A percentile compares a stretch with the other conserved stretches of the same genome.
Conservation (phyloP, 2,113 vertebrate species). For the Dermatemys mawii region DNA sequence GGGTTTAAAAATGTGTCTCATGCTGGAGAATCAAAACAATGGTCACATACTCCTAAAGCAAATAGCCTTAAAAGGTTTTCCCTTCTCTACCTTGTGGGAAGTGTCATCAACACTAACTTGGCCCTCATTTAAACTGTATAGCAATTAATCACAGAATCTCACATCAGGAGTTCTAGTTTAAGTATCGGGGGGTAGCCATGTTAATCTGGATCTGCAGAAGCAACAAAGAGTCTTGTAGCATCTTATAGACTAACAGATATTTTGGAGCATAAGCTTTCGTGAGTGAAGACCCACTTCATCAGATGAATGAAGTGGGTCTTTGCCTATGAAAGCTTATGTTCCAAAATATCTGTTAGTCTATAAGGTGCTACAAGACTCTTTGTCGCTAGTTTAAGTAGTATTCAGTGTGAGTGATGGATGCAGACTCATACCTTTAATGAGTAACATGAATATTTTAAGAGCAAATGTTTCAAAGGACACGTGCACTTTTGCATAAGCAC, state of each 20-base stretch:
- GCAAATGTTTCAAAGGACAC: background rate
- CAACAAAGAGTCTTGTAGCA: no score
- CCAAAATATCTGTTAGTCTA: no score
- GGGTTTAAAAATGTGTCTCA: background rate
- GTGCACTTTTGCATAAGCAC: background rate
- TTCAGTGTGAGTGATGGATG: background rate
- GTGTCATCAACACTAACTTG: background rate
- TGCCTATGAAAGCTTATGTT: no score
- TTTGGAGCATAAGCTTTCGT: no score
- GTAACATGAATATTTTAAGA: background rate
- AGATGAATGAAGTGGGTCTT: no score
- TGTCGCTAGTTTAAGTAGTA: background rate
- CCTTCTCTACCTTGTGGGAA: fast-evolving
- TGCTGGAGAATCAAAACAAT: background rate
- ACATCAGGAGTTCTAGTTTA: background rate
- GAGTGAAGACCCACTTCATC: no score
- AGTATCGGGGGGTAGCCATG: no score
- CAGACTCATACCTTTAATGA: background rate
- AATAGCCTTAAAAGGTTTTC: background rate
- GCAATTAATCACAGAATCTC: background rate
- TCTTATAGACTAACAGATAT: no score
- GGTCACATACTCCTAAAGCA: background rate
- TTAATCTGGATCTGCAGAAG: no score
- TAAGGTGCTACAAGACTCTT: no score
- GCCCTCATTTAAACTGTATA: background rate